Evolutionary conservation across 1,140 invertebrate species (phyloP), one percentile per base, ranked within the genome.

Genomic region (Eufriesea mexicana): DNA sequence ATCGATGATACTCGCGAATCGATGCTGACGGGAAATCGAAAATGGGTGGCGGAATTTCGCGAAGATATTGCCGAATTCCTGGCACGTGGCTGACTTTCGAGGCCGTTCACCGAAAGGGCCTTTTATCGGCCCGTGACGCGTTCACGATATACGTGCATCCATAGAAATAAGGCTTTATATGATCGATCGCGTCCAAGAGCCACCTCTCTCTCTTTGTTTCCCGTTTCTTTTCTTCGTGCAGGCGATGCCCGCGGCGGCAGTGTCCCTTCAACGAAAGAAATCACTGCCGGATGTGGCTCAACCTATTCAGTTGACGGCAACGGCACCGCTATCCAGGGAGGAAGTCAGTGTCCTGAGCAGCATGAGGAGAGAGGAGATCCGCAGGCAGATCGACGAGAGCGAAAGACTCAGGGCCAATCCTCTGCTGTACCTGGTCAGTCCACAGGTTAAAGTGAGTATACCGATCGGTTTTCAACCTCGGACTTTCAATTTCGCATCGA

Each of bases 301-400:
- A 75, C 95, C 98, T 92, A 97, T 97, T 45, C 96, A 96, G 77
- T 86, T 94, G 54, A 91, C 91, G 45, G 95, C 96, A 80, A 96
- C 96, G 9, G 96, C 96, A 79, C 96, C 97, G 57, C 98, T 99
- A 96, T 97, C 98, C 20, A 96, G 99, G 75, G 98, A 99, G 95
- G 98, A 99, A 95, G 98, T 99, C 10, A 98, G 98, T 72, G 96
- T 97, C 23, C 95, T 99, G 87, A 98, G 98, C 87, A 98, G 97
- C 76, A 97, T 98, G 84, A 96, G 99, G 77, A 96, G 99, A 82
- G 98, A 99, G 94, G 98, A 99, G 94, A 95, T 99, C 71, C 96
- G 98, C 88, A 95, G 97, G 84, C 97, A 98, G 95, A 96, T 97
- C 89, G 98, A 99, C 93, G 97, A 99, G 93, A 96, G 97, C 77